These are phyloP conservation scores for Piliocolobus tephrosceles DNA, from an alignment of 2,113 vertebrate species.

Conservation along the genomic window DNA sequence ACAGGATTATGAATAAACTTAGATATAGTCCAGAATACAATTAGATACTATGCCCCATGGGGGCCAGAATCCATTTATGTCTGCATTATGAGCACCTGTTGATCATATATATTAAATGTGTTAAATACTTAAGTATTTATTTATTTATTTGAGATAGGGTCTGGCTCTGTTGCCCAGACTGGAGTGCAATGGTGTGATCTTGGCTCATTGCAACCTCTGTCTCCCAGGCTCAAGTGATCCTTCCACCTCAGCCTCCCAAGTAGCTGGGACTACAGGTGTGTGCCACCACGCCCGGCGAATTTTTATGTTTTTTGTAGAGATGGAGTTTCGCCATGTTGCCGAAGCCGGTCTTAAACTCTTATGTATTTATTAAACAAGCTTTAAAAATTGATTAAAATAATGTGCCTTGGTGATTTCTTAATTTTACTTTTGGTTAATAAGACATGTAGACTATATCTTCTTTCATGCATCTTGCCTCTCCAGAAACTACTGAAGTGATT, in stretches of 20 bases:
- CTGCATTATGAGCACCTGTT: neutral
- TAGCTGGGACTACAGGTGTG: no score
- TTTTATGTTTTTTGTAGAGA: no score
- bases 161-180: no score
- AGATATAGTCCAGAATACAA: neutral
- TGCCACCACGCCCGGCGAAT: no score
- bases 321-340: no score
- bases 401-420: neutral
- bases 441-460: neutral
- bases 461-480: neutral
- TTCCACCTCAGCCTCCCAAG: no score
- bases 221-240: no score
- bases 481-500: neutral
- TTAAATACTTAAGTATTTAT: neutral
- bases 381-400: neutral
- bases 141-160: neutral
- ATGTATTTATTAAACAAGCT: neutral
- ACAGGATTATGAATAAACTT: neutral
- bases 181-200: no score
- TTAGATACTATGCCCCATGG: neutral
- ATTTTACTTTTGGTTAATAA: neutral
- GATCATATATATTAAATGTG: neutral
- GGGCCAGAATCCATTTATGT: neutral
- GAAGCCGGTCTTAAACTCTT: no score
- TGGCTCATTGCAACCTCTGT: no score